Percentiles rank a stretch among this genome's conserved stretches.
phyloP scores from a whole-genome alignment of 2,113 vertebrate species.

The Lota lota region DNA sequence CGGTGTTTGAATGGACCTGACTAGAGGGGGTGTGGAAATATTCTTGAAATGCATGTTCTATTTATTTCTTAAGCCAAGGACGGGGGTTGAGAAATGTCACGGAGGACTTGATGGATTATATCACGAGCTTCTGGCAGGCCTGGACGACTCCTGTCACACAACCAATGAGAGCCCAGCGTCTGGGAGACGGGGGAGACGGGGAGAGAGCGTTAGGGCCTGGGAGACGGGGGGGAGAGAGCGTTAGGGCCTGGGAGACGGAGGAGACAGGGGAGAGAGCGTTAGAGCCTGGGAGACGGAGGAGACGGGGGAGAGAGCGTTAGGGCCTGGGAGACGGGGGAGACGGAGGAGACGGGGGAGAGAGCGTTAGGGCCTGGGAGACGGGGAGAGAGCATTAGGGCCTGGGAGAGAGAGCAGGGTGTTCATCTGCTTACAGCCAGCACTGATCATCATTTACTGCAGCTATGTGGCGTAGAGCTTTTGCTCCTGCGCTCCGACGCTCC shows the following conservation, averaged over 20 bases:
- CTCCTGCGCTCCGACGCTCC: constrained; percentile 23
- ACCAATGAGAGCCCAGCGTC: neutral
- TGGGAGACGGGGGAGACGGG: neutral
- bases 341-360: no score
- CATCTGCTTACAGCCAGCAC: constrained; percentile 38
- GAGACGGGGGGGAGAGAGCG: constrained; percentile 14
- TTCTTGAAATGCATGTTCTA: neutral
- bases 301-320: no score
- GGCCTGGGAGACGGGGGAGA: neutral
- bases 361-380: no score
- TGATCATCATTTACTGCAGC: constrained; percentile 48
- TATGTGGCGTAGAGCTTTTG: constrained; percentile 20
- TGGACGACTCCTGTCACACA: neutral
- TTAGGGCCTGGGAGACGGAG: neutral
- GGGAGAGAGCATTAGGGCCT: constrained; percentile 6
- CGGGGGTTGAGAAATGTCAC: neutral
- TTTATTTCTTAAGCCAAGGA: neutral
- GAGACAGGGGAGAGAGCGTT: no score
- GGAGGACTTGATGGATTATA: neutral
- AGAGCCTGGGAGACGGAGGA: neutral
- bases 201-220: neutral
- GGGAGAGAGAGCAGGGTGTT: constrained; percentile 33
- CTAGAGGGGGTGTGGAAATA: no score
- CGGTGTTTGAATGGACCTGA: no score
- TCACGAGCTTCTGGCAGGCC: neutral